Conservation (phyloP, 1,140 invertebrate genomes). For the Drosophila micromelanica region DNA sequence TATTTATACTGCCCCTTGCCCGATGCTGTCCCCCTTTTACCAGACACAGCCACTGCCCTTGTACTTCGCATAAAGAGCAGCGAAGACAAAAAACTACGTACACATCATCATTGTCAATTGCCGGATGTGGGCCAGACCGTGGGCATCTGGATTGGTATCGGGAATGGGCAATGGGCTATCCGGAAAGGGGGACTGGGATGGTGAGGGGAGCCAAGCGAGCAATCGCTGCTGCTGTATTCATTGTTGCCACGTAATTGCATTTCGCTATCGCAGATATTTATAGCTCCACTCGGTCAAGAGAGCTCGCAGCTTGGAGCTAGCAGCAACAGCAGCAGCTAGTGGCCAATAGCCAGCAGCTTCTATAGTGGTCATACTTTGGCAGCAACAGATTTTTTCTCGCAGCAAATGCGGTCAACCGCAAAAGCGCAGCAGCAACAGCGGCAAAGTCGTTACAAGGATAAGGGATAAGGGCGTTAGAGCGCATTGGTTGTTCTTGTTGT, state of each 20-base stretch:
- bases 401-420: slow-evolving; percentile 81
- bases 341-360: slow-evolving; percentile 20
- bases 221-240: slow-evolving; percentile 81
- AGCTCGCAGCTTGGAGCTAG: slow-evolving; percentile 24
- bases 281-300: slow-evolving; percentile 82
- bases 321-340: neutral
- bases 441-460: slow-evolving; percentile 80
- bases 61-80: slow-evolving; percentile 44
- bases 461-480: slow-evolving; percentile 80
- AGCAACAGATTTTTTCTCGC: slow-evolving; percentile 73
- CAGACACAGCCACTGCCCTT: slow-evolving; percentile 7
- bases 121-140: slow-evolving; percentile 61
- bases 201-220: slow-evolving; percentile 44
- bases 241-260: slow-evolving; percentile 83
- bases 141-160: slow-evolving; percentile 19
- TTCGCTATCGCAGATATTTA: slow-evolving; percentile 83
- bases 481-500: slow-evolving; percentile 39
- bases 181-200: neutral
- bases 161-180: neutral
- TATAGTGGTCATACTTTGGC: slow-evolving; percentile 71
- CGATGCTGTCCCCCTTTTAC: neutral
- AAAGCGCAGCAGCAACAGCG: slow-evolving; percentile 64
- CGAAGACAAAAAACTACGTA: slow-evolving; percentile 78
- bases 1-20: slow-evolving; percentile 4
- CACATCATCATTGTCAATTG: slow-evolving; percentile 83